phyloP scores from a whole-genome alignment of 1,140 invertebrate species.

The Cecropterus lyciades region DNA sequence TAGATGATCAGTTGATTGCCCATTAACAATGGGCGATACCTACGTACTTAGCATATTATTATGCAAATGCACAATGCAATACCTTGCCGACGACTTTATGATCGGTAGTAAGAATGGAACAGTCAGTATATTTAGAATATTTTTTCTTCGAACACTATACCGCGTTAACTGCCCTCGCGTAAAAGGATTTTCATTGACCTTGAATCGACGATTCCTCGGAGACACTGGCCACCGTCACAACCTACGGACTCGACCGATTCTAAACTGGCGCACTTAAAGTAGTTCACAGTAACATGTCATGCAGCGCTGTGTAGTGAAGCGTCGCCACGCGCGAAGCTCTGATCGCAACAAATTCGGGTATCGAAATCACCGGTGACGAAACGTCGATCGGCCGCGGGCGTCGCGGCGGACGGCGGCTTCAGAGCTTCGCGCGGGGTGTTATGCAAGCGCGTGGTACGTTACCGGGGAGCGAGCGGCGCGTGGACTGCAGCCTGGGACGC shows the following conservation, averaged over 20 bases:
- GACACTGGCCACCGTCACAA: constrained; percentile 25
- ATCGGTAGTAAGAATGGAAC: background rate
- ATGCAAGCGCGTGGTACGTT: constrained; percentile 49
- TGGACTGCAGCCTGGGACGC: constrained; percentile 30
- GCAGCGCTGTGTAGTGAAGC: constrained; percentile 23
- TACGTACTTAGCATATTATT: constrained; percentile 19
- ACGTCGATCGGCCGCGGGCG: constrained; percentile 1
- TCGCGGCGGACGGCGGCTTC: constrained; percentile 21
- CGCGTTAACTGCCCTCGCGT: constrained; percentile 21
- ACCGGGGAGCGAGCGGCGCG: constrained; percentile 45
- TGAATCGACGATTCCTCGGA: constrained; percentile 11
- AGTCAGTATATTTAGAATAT: constrained; percentile 8
- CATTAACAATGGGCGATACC: constrained; percentile 22
- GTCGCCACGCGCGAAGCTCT: constrained; percentile 34
- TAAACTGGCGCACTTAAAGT: constrained; percentile 1
- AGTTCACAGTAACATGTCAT: constrained; percentile 14
- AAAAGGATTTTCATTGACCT: constrained; percentile 17
- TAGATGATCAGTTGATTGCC: background rate
- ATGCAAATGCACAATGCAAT: constrained; percentile 18
- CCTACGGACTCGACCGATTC: constrained; percentile 9
- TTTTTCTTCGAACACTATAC: constrained; percentile 8
- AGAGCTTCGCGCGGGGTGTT: constrained; percentile 36
- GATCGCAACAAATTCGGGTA: constrained; percentile 31
- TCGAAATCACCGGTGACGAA: constrained; percentile 7
- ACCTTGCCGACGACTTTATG: background rate